These are phyloP conservation scores for Callipepla californica DNA, from an alignment of 2,113 vertebrate genomes.

Conservation along the genomic window DNA sequence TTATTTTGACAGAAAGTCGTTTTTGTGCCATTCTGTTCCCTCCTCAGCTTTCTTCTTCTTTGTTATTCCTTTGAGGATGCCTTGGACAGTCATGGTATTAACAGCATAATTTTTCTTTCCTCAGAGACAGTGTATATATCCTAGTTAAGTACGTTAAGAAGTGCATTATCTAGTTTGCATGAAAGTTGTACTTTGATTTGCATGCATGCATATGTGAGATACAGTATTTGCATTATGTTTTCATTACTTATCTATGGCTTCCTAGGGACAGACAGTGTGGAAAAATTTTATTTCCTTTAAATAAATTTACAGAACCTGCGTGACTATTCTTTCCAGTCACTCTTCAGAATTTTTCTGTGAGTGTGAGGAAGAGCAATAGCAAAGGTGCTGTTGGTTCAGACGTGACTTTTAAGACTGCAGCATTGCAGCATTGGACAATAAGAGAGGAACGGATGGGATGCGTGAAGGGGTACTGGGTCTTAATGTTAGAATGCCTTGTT, in stretches of 20 bases:
- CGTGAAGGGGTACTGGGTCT: not conserved
- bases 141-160: not conserved
- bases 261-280: not conserved
- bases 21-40: not conserved
- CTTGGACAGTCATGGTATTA: constrained; percentile 20
- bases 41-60: not conserved
- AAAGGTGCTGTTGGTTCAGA: not conserved
- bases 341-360: not conserved
- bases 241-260: constrained; percentile 31
- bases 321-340: not conserved
- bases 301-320: not conserved
- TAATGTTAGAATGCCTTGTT: not conserved
- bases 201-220: constrained; percentile 38
- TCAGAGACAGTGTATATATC: not conserved
- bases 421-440: not conserved
- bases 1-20: not conserved
- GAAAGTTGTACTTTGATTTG: constrained; percentile 48
- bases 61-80: constrained; percentile 36
- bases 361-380: not conserved
- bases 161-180: constrained; percentile 25
- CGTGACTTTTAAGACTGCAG: not conserved
- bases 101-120: not conserved
- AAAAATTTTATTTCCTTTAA: not conserved
- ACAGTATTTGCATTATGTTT: constrained; percentile 17
- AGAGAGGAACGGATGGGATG: not conserved